Evolutionary conservation across 1,140 invertebrate species (phyloP).

Genomic region (Drosophila yakuba): DNA sequence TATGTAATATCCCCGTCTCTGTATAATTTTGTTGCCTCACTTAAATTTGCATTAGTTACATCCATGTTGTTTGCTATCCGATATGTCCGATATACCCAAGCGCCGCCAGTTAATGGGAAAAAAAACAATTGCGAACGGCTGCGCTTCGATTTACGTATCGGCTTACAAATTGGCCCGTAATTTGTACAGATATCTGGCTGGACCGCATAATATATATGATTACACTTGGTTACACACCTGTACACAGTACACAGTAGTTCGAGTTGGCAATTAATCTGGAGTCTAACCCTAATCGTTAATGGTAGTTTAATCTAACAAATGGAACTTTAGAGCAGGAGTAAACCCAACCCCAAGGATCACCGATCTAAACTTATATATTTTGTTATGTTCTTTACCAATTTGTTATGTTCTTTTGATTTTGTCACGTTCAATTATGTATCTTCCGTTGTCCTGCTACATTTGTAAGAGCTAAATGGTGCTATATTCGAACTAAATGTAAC

Average conservation of each 20-base stretch:
- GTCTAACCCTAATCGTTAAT: constrained; percentile 2
- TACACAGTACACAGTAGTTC: constrained; percentile 7
- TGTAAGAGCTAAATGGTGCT: not conserved
- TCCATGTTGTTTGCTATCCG: constrained; percentile 1
- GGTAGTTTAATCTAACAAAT: constrained; percentile 16
- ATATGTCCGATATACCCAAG: not conserved
- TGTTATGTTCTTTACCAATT: not conserved
- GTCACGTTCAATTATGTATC: constrained; percentile 11
- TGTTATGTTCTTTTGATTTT: not conserved
- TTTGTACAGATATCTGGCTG: constrained; percentile 14
- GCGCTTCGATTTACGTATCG: not conserved
- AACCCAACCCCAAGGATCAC: not conserved
- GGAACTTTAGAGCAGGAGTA: not conserved
- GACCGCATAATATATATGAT: not conserved
- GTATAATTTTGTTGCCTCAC: constrained; percentile 21
- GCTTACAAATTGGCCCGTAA: constrained; percentile 3
- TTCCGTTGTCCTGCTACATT: constrained; percentile 5
- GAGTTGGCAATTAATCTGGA: not conserved
- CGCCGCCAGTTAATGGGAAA: constrained; percentile 4
- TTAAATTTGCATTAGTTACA: constrained; percentile 8
- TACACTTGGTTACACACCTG: constrained; percentile 16
- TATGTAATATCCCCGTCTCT: not conserved
- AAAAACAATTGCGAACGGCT: constrained; percentile 1
- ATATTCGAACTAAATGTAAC: not conserved
- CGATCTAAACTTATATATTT: not conserved